Base-by-base conservation (phyloP, 2,113 vertebrate genomes). In the Callithrix jacchus region DNA sequence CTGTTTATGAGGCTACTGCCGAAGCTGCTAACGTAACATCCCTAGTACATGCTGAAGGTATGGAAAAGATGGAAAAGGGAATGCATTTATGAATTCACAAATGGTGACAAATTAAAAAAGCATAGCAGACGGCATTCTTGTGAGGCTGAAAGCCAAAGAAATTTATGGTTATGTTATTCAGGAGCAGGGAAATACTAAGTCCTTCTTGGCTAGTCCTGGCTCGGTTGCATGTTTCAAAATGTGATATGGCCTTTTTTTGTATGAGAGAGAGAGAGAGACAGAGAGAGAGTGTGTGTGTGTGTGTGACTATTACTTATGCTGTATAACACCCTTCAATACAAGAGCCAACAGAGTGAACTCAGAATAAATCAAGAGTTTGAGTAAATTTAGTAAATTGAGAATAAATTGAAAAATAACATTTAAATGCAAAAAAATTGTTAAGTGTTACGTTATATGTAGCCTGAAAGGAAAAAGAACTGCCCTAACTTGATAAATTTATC, bases 261-360 rank as follows among this genome's bases (percentile, higher is more conserved):
- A 64, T 11, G n/a, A n/a, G n/a, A n/a, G n/a, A n/a, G n/a, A n/a
- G n/a, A n/a, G n/a, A n/a, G n/a, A n/a, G n/a, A n/a, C n/a, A n/a
- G n/a, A n/a, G n/a, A n/a, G n/a, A n/a, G n/a, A n/a, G n/a, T n/a
- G 47, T 40, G 71, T n/a, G 9, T 42, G 35, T 8, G 23, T 71
- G 20, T 89, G 40, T 80, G 71, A 77, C 17, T 52, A 85, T 89
- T 83, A 81, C 87, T 97, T 91, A 94, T 76, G 17, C 6, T 84
- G 27, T 42, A 17, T 21, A 71, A 95, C 17, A 87, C 16, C 42
- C 30, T 93, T 83, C 84, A 54, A 42, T 66, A 74, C 7, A 89
- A 74, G 10, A 42, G 40, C n/a, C 77, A 52, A 40, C 27, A 49
- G 4, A 87, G 58, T 61, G 18, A 61, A 37, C 1, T 42, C 13